phyloP scores from a whole-genome alignment of 1,140 invertebrate species.

The Lucilia cuprina region DNA sequence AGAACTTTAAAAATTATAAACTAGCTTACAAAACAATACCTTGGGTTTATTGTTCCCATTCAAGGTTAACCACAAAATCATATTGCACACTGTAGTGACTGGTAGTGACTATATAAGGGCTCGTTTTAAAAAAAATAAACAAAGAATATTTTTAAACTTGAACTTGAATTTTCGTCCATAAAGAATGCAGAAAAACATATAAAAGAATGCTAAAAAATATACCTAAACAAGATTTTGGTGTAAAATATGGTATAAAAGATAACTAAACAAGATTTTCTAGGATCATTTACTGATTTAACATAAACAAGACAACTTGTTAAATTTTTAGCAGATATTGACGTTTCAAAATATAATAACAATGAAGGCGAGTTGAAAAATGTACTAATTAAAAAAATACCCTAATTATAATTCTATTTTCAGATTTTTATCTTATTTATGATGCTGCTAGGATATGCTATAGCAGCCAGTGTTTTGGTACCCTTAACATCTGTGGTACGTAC shows the following conservation, averaged over 20 bases:
- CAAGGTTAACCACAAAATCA: not conserved
- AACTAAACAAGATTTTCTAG: not conserved
- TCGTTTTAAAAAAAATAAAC: not conserved
- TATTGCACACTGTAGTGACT: not conserved
- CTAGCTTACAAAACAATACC: too few relatives aligned
- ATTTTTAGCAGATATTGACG: not conserved
- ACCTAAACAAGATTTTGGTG: too few relatives aligned
- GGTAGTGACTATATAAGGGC: not conserved
- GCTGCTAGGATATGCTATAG: not conserved
- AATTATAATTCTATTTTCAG: not conserved
- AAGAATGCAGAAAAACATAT: not conserved
- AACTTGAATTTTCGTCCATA: not conserved
- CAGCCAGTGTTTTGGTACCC: slow-evolving; percentile 38
- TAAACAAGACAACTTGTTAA: not conserved
- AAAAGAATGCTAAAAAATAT: too few relatives aligned
- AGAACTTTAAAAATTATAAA: too few relatives aligned
- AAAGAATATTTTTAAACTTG: not conserved
- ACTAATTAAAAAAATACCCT: not conserved
- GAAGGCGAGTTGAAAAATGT: too few relatives aligned
- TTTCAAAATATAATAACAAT: not conserved
- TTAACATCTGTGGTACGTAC: slow-evolving; percentile 61
- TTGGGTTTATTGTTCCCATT: not conserved
- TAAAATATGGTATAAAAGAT: not conserved
- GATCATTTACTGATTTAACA: not conserved
- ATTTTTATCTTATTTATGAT: not conserved